Percentiles rank a stretch among this genome's conserved stretches.
Conservation (phyloP, 2,888 invertebrate species). For the Herminia tarsipennalis region DNA sequence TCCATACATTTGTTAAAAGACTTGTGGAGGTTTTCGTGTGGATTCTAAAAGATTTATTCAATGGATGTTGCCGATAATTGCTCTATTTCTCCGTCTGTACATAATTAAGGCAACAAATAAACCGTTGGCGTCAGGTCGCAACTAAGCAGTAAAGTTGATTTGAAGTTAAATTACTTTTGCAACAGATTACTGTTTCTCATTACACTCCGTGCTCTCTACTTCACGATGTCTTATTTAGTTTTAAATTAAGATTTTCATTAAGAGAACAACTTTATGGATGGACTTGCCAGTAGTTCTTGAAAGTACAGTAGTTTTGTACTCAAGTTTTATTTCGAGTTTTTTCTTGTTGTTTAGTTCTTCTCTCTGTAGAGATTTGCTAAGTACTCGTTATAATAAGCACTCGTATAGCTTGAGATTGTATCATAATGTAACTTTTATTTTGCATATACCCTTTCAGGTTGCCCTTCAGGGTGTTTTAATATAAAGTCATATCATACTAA, state of each 20-base stretch:
- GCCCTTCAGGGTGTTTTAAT: no score
- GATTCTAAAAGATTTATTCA: background rate
- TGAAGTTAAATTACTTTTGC: slow-evolving; percentile 42
- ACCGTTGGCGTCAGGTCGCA: slow-evolving; percentile 10
- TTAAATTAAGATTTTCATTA: slow-evolving; percentile 42
- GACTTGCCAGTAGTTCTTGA: slow-evolving; percentile 12
- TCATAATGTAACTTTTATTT: no score
- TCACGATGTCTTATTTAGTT: slow-evolving; percentile 36
- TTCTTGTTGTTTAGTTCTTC: background rate
- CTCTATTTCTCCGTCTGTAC: slow-evolving; percentile 3
- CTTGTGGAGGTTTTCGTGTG: no score
- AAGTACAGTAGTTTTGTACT: slow-evolving; percentile 9
- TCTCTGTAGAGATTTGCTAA: background rate
- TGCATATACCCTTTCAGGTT: no score
- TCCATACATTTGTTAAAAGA: no score
- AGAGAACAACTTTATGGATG: slow-evolving; percentile 24
- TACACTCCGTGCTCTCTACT: slow-evolving; percentile 20
- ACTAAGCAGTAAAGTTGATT: slow-evolving; percentile 29
- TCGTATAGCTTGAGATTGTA: no score
- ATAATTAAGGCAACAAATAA: slow-evolving; percentile 15
- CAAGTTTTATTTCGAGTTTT: background rate
- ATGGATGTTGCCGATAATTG: background rate
- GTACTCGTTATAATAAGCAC: background rate
- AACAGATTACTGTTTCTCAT: slow-evolving; percentile 43
- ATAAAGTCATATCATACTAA: no score